Evolutionary conservation across 2,797 vertebrate species (phyloP).

Genomic region (Crocidura indochinensis): DNA sequence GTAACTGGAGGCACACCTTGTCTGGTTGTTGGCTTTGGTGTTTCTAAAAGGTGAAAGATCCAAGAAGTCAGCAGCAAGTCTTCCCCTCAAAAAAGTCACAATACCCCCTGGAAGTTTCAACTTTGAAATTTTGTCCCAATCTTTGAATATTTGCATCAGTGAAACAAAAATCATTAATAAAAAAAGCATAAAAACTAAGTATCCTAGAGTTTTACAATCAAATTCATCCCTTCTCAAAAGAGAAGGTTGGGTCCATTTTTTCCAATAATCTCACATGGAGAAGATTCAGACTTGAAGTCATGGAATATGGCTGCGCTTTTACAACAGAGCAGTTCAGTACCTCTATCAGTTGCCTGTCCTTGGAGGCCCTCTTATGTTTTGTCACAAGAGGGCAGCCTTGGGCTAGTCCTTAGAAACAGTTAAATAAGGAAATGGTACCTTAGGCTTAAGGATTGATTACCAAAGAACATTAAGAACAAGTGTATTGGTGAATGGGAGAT

Average conservation of each 20-base stretch:
- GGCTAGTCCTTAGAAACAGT: slow-evolving; percentile 18
- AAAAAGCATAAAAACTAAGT: background rate
- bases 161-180: slow-evolving; percentile 36
- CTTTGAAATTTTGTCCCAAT: slow-evolving; percentile 9
- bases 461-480: background rate
- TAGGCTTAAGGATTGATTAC: background rate
- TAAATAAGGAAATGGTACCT: background rate
- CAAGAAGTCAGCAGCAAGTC: slow-evolving; percentile 49
- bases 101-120: background rate
- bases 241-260: background rate
- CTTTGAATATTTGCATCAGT: slow-evolving; percentile 19
- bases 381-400: slow-evolving; percentile 86
- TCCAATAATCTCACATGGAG: background rate
- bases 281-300: background rate
- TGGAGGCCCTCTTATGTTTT: slow-evolving; percentile 4
- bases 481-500: background rate
- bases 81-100: background rate
- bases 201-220: background rate
- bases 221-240: background rate
- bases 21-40: slow-evolving; percentile 87
- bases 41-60: slow-evolving; percentile 86
- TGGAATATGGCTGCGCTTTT: background rate
- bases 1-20: slow-evolving; percentile 77
- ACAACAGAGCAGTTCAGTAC: background rate
- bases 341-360: background rate